Conservation (phyloP, 2,113 vertebrate species). For the Neogale vison region DNA sequence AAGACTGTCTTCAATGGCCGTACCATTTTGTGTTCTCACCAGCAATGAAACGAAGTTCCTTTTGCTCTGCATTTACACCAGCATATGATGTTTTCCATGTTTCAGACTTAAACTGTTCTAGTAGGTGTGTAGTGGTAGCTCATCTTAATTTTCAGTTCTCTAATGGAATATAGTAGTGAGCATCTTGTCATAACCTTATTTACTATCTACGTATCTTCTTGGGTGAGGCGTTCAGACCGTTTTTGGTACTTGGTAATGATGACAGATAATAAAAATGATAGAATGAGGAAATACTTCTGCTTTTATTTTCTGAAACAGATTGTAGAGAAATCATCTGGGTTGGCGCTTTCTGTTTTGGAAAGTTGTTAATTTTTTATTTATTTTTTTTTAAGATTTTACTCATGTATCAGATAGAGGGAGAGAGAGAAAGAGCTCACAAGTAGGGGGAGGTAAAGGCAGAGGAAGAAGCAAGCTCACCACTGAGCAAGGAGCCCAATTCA, state of each 20-base stretch:
- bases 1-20: background rate
- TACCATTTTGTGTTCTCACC: background rate
- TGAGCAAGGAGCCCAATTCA: background rate
- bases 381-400: background rate
- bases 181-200: background rate
- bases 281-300: background rate
- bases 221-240: background rate
- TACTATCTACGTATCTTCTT: background rate
- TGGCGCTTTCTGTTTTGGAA: background rate
- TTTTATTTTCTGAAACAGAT: background rate
- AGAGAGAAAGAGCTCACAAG: background rate
- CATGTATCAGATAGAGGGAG: background rate
- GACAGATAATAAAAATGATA: background rate
- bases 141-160: background rate
- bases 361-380: conserved; percentile 14
- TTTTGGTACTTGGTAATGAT: conserved; percentile 29
- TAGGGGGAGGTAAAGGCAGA: background rate
- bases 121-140: background rate
- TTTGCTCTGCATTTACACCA: background rate
- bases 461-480: background rate
- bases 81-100: background rate
- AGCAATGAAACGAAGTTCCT: background rate
- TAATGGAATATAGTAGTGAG: background rate
- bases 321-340: background rate
- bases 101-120: background rate